Evolutionary conservation across 2,113 vertebrate genomes (phyloP).

Genomic region (Equus przewalskii): DNA sequence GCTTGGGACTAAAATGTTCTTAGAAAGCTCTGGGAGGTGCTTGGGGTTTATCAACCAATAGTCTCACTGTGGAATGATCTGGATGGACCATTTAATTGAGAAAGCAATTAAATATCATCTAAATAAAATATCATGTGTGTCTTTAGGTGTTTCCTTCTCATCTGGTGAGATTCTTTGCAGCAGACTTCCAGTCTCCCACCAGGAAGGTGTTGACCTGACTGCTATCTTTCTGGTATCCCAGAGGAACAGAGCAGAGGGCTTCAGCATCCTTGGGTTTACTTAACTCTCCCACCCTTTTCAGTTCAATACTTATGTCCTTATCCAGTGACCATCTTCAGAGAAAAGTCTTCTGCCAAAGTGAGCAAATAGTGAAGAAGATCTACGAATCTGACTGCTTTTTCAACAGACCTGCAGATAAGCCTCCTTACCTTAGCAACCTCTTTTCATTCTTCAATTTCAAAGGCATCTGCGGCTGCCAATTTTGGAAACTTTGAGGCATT

Average conservation of each 20-base stretch:
- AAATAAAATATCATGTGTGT: background rate
- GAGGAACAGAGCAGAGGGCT: background rate
- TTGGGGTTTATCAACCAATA: background rate
- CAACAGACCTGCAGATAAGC: background rate
- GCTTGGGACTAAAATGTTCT: background rate
- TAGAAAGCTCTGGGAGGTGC: constrained; percentile 31
- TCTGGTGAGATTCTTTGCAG: background rate
- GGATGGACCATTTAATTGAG: background rate
- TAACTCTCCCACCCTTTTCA: background rate
- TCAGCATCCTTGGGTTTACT: background rate
- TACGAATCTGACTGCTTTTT: background rate
- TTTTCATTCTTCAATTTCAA: background rate
- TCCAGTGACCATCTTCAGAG: background rate
- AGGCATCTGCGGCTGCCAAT: background rate
- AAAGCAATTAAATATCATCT: background rate
- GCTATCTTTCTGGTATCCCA: background rate
- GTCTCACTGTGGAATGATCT: background rate
- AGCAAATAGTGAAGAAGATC: background rate
- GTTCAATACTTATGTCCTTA: background rate
- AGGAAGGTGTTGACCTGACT: background rate
- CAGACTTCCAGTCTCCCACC: background rate
- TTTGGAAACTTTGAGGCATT: background rate
- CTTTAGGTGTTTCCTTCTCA: background rate
- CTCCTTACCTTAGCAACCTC: background rate
- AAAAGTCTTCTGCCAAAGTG: background rate